Conservation (phyloP, 1,140 invertebrate species). For the Eupristina koningsbergeri region DNA sequence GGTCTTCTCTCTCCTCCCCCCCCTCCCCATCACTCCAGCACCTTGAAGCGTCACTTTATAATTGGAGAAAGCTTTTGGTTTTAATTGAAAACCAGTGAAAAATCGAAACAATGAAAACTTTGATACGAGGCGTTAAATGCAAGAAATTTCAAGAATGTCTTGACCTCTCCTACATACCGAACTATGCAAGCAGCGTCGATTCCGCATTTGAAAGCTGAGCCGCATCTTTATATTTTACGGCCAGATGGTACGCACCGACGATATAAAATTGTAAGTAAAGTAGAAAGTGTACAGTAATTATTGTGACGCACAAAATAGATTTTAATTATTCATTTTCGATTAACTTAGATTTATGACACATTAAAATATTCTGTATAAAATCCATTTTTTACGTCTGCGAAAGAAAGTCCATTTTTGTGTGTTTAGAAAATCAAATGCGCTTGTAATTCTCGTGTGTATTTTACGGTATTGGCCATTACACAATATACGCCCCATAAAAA, state of each 20-base stretch:
- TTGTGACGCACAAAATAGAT: not conserved
- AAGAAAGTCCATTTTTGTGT: not conserved
- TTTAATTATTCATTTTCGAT: not conserved
- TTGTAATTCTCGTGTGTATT: not conserved
- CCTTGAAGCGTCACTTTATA: too few species aligned
- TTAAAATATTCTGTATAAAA: not conserved
- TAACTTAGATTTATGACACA: not conserved
- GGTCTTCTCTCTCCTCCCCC: too few species aligned
- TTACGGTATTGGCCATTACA: not conserved
- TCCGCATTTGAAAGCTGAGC: not conserved
- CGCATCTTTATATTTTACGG: not conserved
- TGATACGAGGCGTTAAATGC: not conserved
- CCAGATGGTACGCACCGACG: not conserved
- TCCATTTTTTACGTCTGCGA: not conserved
- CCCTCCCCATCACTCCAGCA: too few species aligned
- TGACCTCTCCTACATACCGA: not conserved
- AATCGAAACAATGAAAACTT: not conserved
- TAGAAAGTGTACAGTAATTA: not conserved
- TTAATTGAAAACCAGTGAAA: not conserved
- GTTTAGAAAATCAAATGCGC: not conserved
- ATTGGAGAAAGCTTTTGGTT: not conserved
- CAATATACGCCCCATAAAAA: not conserved
- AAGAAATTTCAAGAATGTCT: not conserved
- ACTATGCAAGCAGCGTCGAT: not conserved
- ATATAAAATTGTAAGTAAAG: not conserved